Evolutionary conservation across 1,140 invertebrate species (phyloP), one percentile per base, ranked within the genome.

Genomic region (Theocolax elegans): DNA sequence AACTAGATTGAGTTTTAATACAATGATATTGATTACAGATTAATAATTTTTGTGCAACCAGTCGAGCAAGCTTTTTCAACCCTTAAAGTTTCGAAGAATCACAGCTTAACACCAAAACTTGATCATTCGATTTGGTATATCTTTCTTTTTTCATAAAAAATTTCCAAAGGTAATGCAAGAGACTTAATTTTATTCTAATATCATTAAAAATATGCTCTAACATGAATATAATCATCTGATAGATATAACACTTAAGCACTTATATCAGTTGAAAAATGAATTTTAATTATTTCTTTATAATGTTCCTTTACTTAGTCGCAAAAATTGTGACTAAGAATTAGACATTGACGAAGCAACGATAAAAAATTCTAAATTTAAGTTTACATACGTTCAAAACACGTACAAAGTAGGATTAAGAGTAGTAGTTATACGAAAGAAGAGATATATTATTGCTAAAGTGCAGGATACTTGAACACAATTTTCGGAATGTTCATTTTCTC

Each of bases 61-160:
- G 23, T 71, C 42, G 17, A 27, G 62, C 35, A 59, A 71, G 44
- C 23, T 49, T 64, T 35, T 40, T 38, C 63, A 42, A 23, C 3
- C 25, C 31, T 60, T 62, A 69, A 25, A 29, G 9, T 49, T 65
- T 70, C 10, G 13, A 65, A 59, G 9, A 59, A 71, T 65, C 60
- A 65, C 53, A 65, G 68, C 49, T 65, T 56, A 62, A 68, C 17
- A 70, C 15, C 27, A 63, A 56, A 69, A 70, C 27, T 56, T 70
- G 38, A 63, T 56, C 49, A 46, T 35, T 46, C 6, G 35, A 60
- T 42, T 63, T 46, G 21, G 40, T 56, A 35, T 21, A 59, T 56
- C 3, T n/a, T 44, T n/a, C n/a, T n/a, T 44, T 27, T 58, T 59
- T 51, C 19, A 38, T 59, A 29, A 70, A 70, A 63, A 69, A 63